Evolutionary conservation across 2,888 invertebrate genomes (phyloP).

Genomic region (Ichneumoninae sp.): DNA sequence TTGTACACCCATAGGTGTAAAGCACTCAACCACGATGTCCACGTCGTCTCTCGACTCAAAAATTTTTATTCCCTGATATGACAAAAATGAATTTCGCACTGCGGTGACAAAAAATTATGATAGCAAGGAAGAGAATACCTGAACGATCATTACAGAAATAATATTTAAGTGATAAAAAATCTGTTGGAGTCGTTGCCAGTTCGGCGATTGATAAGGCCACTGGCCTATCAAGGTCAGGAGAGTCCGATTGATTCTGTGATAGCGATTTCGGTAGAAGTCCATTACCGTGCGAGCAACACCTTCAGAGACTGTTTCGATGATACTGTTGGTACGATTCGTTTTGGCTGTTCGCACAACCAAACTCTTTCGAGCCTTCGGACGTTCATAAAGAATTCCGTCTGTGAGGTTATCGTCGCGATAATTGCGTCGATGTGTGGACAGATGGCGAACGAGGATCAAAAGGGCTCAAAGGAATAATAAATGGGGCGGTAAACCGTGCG

Average conservation of each 20-base stretch:
- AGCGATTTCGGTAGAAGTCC: constrained; percentile 24
- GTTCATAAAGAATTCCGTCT: constrained; percentile 8
- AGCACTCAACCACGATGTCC: not conserved
- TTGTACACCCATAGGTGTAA: constrained; percentile 13
- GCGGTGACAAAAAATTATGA: not conserved
- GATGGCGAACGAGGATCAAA: not conserved
- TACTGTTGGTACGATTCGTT: not conserved
- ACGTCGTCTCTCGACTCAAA: constrained; percentile 36
- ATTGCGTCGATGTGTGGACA: not conserved
- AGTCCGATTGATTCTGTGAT: constrained; percentile 5
- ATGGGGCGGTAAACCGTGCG: not conserved
- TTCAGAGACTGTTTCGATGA: not conserved
- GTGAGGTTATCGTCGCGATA: not conserved
- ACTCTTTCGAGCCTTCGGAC: not conserved
- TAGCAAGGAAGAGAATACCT: not conserved
- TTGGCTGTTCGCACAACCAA: not conserved
- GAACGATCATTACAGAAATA: constrained; percentile 1
- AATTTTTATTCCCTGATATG: constrained; percentile 40
- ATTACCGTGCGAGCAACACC: not conserved
- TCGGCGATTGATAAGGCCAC: constrained; percentile 16
- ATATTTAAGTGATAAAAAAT: constrained; percentile 7
- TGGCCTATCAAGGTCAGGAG: constrained; percentile 5
- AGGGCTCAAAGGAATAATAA: constrained; percentile 15
- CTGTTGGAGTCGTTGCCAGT: constrained; percentile 17
- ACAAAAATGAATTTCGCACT: not conserved